These are phyloP conservation scores for Mactromeris polynyma DNA, from an alignment of 2,888 invertebrate species.

Conservation along the genomic window DNA sequence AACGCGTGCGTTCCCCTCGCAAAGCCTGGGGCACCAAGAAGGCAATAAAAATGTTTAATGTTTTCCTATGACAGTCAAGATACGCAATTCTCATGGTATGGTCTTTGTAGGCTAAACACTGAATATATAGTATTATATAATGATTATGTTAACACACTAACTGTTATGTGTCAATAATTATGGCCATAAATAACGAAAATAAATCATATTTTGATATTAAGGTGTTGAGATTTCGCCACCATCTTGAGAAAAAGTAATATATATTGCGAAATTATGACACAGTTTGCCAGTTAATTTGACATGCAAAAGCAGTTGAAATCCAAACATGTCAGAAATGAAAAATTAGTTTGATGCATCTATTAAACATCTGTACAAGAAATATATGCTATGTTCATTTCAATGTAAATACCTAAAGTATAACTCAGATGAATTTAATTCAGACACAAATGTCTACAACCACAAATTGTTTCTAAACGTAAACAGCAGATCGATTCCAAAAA, in stretches of 20 bases:
- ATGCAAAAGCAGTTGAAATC: constrained; percentile 32
- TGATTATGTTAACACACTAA: constrained; percentile 34
- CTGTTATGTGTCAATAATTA: constrained; percentile 51
- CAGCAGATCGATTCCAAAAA: neutral
- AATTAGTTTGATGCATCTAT: constrained; percentile 20
- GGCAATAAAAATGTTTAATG: constrained; percentile 66
- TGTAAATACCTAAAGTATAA: neutral
- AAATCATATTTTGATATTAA: constrained; percentile 56
- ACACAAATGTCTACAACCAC: too few relatives aligned
- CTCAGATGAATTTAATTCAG: too few relatives aligned
- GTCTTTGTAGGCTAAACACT: constrained; percentile 1
- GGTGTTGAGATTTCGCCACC: constrained; percentile 33
- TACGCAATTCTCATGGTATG: neutral
- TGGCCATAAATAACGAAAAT: constrained; percentile 61
- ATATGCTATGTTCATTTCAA: neutral
- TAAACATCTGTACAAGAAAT: constrained; percentile 2
- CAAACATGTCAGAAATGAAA: constrained; percentile 44
- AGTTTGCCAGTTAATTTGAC: neutral
- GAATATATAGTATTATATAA: constrained; percentile 23
- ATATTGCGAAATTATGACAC: constrained; percentile 32
- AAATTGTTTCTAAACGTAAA: too few relatives aligned
- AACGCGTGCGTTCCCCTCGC: constrained; percentile 4
- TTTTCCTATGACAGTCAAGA: constrained; percentile 28
- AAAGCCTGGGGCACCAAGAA: constrained; percentile 31
- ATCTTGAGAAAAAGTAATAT: constrained; percentile 31